phyloP scores from a whole-genome alignment of 2,797 vertebrate species.

The Sebastes minor region DNA sequence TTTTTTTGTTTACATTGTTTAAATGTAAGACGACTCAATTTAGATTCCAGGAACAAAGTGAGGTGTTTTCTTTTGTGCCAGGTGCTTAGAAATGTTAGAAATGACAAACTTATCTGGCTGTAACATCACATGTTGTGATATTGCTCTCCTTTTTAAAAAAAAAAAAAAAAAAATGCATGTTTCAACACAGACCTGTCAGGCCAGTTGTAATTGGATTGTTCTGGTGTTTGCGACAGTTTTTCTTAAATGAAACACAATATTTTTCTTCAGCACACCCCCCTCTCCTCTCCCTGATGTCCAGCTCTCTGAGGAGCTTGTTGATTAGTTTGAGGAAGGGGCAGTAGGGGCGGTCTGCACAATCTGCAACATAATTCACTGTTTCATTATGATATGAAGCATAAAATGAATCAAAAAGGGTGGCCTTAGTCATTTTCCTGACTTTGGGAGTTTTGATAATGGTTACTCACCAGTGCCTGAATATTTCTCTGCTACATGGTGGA shows the following conservation, averaged over 20 bases:
- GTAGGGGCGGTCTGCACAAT: conserved; percentile 36
- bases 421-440: conserved; percentile 80
- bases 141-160: conserved; percentile 23
- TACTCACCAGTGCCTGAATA: conserved; percentile 82
- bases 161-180: conserved; percentile 5
- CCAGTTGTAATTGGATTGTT: conserved; percentile 51
- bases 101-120: conserved; percentile 65
- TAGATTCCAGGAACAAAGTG: conserved; percentile 82
- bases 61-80: conserved; percentile 72
- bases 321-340: conserved; percentile 35
- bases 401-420: conserved; percentile 74
- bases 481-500: conserved; percentile 66
- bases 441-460: conserved; percentile 76
- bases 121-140: conserved; percentile 74
- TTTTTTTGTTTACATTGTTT: conserved; percentile 74
- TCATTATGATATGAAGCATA: conserved; percentile 36
- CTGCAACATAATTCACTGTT: conserved; percentile 56
- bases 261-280: conserved; percentile 24
- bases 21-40: conserved; percentile 69
- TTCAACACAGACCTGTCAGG: conserved; percentile 47
- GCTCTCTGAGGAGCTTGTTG: conserved; percentile 32
- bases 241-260: conserved; percentile 37
- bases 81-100: conserved; percentile 69
- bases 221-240: conserved; percentile 39
- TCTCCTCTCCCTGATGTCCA: conserved; percentile 20